Conservation (phyloP, 2,797 vertebrate species). For the Phrynocephalus forsythii region DNA sequence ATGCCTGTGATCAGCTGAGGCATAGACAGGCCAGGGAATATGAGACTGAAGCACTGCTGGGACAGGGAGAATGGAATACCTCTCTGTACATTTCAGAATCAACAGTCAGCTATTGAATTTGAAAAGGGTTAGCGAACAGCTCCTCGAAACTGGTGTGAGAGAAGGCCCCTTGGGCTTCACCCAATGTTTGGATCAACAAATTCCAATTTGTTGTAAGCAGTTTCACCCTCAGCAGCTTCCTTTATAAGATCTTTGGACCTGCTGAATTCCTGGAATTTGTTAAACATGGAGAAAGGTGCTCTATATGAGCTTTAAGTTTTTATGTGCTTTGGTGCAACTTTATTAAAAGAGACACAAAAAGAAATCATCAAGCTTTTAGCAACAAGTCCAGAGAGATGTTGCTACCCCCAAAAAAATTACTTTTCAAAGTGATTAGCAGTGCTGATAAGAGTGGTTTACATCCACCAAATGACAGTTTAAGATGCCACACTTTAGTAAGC, state of each 20-base stretch:
- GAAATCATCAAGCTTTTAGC: slow-evolving; percentile 45
- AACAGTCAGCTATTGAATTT: background rate
- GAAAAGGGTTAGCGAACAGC: background rate
- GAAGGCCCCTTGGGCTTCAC: background rate
- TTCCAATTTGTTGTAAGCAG: slow-evolving; percentile 1
- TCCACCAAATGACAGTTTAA: slow-evolving; percentile 46
- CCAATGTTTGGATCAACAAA: background rate
- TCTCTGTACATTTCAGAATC: background rate
- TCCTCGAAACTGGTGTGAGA: background rate
- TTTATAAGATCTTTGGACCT: background rate
- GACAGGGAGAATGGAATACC: background rate
- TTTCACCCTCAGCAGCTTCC: background rate
- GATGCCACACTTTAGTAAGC: slow-evolving; percentile 38
- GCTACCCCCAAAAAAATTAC: slow-evolving; percentile 20
- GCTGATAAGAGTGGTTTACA: slow-evolving; percentile 35
- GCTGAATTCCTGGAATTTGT: slow-evolving; percentile 23
- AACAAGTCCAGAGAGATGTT: slow-evolving; percentile 38
- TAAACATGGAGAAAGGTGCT: background rate
- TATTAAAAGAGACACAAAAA: slow-evolving; percentile 38
- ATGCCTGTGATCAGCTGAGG: background rate
- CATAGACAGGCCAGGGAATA: background rate
- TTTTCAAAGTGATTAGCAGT: slow-evolving; percentile 17
- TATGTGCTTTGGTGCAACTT: background rate
- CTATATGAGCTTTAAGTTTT: slow-evolving; percentile 3
- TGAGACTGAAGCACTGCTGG: background rate